Conservation (phyloP, 2,113 vertebrate species). For the Malurus cyaneus region DNA sequence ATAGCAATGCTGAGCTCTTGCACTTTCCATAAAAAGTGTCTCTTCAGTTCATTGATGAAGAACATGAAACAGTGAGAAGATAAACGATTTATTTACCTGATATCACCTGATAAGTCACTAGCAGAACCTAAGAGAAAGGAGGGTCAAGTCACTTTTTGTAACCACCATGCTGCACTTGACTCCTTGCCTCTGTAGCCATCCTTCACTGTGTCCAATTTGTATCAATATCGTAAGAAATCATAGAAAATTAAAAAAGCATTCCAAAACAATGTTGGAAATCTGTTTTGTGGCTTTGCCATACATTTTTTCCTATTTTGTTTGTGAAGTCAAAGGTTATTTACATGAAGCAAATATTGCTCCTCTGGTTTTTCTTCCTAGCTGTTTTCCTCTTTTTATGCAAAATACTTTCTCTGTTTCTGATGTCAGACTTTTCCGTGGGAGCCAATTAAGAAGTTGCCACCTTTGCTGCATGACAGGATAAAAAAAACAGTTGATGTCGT, state of each 20-base stretch:
- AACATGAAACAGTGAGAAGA: neutral
- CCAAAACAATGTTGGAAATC: neutral
- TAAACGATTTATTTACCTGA: neutral
- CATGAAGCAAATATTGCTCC: neutral
- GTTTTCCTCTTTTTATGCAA: neutral
- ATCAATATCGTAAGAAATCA: neutral
- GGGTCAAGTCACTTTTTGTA: neutral
- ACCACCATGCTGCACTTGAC: neutral
- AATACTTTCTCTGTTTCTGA: neutral
- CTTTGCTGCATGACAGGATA: neutral
- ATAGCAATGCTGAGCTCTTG: neutral
- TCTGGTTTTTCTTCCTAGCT: neutral
- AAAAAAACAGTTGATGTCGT: neutral
- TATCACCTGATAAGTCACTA: neutral
- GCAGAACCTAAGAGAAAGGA: neutral
- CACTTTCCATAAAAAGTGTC: neutral
- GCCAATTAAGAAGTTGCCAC: neutral
- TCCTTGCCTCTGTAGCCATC: neutral
- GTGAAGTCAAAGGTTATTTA: neutral
- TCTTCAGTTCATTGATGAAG: neutral
- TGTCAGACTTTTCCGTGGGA: neutral
- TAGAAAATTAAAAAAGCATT: neutral
- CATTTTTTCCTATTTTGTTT: neutral
- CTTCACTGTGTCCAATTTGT: neutral
- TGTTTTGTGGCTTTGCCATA: neutral